Conservation (phyloP, 2,888 invertebrate species). For the Schizaphis graminum region DNA sequence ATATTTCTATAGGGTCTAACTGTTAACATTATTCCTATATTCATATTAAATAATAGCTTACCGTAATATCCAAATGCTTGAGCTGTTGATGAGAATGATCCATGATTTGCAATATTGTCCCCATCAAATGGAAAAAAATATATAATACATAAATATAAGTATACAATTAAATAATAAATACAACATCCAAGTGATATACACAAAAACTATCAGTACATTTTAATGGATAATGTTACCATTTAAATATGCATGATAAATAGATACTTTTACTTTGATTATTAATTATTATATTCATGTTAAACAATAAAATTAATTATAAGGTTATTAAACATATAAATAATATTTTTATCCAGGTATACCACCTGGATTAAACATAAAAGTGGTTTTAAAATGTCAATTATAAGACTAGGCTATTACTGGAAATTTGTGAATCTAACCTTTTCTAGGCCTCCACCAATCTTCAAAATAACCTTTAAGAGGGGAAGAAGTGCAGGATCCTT, state of each 20-base stretch:
- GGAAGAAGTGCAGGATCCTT: conserved; percentile 82
- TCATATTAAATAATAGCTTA: conserved; percentile 82
- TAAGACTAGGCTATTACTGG: conserved; percentile 72
- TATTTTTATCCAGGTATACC: conserved; percentile 57
- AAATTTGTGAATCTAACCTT: conserved; percentile 76
- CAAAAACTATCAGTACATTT: conserved; percentile 13
- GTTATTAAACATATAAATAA: conserved; percentile 9
- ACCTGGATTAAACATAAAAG: conserved; percentile 60
- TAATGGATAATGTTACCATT: background rate
- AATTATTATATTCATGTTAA: conserved; percentile 9
- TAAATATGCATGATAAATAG: conserved; percentile 2
- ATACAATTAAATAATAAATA: background rate
- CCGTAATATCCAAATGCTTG: conserved; percentile 99
- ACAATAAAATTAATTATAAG: background rate
- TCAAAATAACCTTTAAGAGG: conserved; percentile 88
- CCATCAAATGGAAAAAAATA: conserved; percentile 64
- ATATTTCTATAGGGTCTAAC: conserved; percentile 41
- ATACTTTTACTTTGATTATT: conserved; percentile 17
- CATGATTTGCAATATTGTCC: conserved; percentile 34
- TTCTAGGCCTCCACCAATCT: conserved; percentile 97
- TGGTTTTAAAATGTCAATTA: conserved; percentile 21
- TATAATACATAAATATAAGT: conserved; percentile 24
- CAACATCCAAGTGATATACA: conserved; percentile 58
- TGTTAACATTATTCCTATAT: conserved; percentile 37
- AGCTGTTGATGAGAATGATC: conserved; percentile 74